Conservation (phyloP, 2,113 vertebrate species). For the Neoarius graeffei region DNA sequence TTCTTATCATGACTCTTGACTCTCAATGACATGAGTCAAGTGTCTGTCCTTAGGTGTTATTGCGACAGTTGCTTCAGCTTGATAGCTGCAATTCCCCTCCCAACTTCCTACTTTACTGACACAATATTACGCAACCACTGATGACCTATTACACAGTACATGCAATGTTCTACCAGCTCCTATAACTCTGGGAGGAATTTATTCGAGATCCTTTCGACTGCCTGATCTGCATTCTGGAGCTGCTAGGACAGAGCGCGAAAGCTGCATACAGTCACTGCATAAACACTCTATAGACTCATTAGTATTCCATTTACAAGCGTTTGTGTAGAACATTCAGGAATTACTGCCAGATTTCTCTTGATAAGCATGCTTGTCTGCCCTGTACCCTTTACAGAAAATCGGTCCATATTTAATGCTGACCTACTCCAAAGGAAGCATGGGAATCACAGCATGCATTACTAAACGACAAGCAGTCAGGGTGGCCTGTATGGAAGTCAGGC, state of each 20-base stretch:
- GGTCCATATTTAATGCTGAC: neutral
- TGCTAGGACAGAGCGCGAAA: constrained; percentile 51
- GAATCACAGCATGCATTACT: constrained; percentile 17
- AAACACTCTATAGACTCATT: neutral
- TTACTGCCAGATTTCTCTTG: neutral
- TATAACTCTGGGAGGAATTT: constrained; percentile 43
- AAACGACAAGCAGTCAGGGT: constrained; percentile 4
- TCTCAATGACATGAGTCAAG: neutral
- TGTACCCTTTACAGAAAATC: too few relatives aligned
- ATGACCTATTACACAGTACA: constrained; percentile 37
- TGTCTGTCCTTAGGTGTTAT: constrained; percentile 20
- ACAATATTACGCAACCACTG: constrained; percentile 13
- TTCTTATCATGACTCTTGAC: constrained; percentile 7
- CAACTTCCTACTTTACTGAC: constrained; percentile 24
- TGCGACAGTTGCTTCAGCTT: constrained; percentile 30
- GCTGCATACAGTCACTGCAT: neutral
- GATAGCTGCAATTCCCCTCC: constrained; percentile 18
- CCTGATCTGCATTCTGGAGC: constrained; percentile 60
- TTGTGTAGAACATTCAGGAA: neutral
- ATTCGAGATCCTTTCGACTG: constrained; percentile 49
- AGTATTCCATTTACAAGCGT: neutral
- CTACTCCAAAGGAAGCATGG: neutral
- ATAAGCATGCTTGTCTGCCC: neutral
- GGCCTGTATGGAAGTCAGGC: constrained; percentile 14
- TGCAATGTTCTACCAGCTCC: constrained; percentile 11